A percentile compares a stretch with the other conserved stretches of the same genome.
Conservation (phyloP, 1,140 invertebrate genomes). For the Listronotus bonariensis region DNA sequence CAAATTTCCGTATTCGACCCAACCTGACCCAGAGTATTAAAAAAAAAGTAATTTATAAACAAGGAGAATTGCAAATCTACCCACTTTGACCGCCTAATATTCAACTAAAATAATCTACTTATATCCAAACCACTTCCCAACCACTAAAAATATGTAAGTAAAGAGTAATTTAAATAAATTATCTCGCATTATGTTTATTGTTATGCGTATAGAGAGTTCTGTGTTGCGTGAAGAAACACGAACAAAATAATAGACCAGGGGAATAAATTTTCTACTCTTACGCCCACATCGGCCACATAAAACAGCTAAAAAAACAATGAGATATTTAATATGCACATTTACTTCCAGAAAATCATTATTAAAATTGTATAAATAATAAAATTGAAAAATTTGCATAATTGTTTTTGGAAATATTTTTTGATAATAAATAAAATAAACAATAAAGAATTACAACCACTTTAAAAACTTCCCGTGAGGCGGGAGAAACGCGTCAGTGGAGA, state of each 20-base stretch:
- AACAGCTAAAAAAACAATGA: constrained; percentile 19
- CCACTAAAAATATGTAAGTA: constrained; percentile 5
- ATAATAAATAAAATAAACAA: no score
- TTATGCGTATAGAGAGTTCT: constrained; percentile 24
- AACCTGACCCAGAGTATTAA: no score
- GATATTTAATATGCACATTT: constrained; percentile 18
- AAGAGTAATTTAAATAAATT: constrained; percentile 29
- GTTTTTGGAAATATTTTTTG: no score
- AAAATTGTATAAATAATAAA: no score
- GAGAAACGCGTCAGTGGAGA: no score
- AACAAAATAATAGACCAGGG: constrained; percentile 24
- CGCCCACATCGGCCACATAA: constrained; percentile 18
- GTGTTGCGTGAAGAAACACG: constrained; percentile 25
- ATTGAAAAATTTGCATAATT: no score
- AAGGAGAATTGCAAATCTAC: no score
- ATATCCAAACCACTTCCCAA: constrained; percentile 6
- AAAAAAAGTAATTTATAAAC: no score
- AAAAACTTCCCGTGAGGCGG: no score
- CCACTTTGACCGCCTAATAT: no score
- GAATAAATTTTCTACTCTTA: constrained; percentile 33
- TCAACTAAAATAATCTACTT: not conserved
- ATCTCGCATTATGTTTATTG: constrained; percentile 26
- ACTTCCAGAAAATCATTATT: not conserved
- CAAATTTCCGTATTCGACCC: no score
- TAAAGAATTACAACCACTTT: no score